phyloP scores from a whole-genome alignment of 2,888 invertebrate species.

The Panopea generosa region DNA sequence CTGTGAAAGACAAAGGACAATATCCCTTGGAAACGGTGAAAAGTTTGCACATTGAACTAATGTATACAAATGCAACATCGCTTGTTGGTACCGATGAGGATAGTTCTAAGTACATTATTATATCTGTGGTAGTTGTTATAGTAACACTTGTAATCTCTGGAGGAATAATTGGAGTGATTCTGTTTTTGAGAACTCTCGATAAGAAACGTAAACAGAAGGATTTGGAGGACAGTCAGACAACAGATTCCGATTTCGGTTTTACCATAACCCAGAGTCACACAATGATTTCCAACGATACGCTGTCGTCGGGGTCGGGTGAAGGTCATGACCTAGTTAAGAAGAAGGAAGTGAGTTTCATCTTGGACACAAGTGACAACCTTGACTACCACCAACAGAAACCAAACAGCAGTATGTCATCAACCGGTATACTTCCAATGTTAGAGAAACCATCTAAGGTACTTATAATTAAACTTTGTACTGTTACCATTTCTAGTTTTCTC shows the following conservation, averaged over 20 bases:
- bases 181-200: slow-evolving; percentile 53
- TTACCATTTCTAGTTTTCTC: neutral
- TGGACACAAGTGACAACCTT: slow-evolving; percentile 43
- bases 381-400: slow-evolving; percentile 50
- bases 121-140: slow-evolving; percentile 53
- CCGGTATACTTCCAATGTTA: neutral
- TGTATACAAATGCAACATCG: slow-evolving; percentile 59
- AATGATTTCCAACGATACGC: slow-evolving; percentile 46
- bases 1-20: slow-evolving; percentile 63
- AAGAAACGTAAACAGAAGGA: slow-evolving; percentile 45
- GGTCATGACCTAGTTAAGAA: slow-evolving; percentile 52
- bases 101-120: slow-evolving; percentile 49
- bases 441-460: slow-evolving; percentile 48
- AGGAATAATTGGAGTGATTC: slow-evolving; percentile 53
- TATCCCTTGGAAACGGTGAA: slow-evolving; percentile 38
- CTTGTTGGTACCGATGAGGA: neutral
- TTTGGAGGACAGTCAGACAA: slow-evolving; percentile 8
- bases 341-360: slow-evolving; percentile 63
- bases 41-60: slow-evolving; percentile 44
- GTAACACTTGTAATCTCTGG: slow-evolving; percentile 60
- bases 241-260: slow-evolving; percentile 58
- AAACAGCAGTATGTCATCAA: slow-evolving; percentile 20
- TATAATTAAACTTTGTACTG: neutral
- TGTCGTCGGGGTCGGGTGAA: slow-evolving; percentile 46
- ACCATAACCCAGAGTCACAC: slow-evolving; percentile 42